Conservation (phyloP, 2,888 invertebrate genomes). For the Trachelus stipa region DNA sequence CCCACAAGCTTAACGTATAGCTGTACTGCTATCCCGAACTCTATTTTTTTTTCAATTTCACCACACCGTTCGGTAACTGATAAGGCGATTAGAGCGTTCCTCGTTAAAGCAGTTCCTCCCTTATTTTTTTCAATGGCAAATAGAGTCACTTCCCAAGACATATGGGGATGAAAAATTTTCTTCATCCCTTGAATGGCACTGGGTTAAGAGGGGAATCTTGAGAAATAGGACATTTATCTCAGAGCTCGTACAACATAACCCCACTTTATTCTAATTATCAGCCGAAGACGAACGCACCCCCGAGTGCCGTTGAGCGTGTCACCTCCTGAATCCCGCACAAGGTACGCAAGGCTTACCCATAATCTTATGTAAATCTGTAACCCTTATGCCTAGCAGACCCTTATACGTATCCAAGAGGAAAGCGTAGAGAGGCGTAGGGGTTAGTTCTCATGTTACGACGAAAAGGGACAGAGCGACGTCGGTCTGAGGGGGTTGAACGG, state of each 20-base stretch:
- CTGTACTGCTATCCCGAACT: background rate
- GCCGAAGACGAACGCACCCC: constrained; percentile 50
- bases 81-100: background rate
- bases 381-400: constrained; percentile 55
- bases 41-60: background rate
- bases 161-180: background rate
- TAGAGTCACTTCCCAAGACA: background rate
- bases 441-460: constrained; percentile 47
- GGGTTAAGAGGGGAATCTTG: background rate
- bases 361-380: constrained; percentile 63
- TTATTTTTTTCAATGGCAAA: background rate
- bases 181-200: background rate
- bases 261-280: constrained; percentile 55
- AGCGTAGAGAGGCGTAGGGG: constrained; percentile 29
- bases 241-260: constrained; percentile 11
- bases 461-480: constrained; percentile 41
- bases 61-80: background rate
- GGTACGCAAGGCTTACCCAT: constrained; percentile 44
- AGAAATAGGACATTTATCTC: constrained; percentile 5
- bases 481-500: constrained; percentile 40
- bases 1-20: background rate
- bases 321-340: constrained; percentile 39
- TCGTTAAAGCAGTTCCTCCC: background rate
- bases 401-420: constrained; percentile 32
- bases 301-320: constrained; percentile 40